Evolutionary conservation across 2,113 vertebrate genomes (phyloP), one percentile per base, ranked within the genome.

Genomic region (Camelus bactrianus): DNA sequence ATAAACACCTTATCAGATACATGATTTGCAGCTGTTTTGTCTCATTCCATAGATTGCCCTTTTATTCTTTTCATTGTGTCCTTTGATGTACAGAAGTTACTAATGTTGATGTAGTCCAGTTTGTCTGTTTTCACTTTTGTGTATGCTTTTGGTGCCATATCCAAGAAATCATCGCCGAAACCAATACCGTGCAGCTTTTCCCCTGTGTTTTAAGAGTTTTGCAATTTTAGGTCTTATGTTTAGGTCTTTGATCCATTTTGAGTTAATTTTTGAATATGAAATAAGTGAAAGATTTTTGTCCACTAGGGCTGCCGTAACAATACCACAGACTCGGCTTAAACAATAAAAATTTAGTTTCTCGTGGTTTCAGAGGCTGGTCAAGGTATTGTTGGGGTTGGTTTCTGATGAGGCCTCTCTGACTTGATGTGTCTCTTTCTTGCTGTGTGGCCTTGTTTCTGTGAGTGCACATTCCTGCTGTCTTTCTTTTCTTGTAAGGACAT

Each of bases 181-280:
- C 17, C 26, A 89, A 0, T 48, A 46, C 69, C 62, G n/a, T 84
- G 70, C 54, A 75, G 20, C 22, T 80, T 79, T 80, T 64, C 20
- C 14, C 3, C 13, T 79, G 9, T 81, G n/a, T 38, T 92, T 35
- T 82, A 46, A 75, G 76, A 35, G 13, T 81, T 73, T 65, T 89
- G 48, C n/a, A 24, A 11, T 65, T 89, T 73, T 81, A 52, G 46
- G n/a, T 32, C n/a, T 73, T 54, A 81, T 4, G 3, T 70, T 92
- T 60, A 70, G 30, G 30, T 80, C 38, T 88, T 92, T 89, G 62
- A 62, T 62, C 52, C 24, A 46, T 42, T 93, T 81, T 86, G 2
- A 60, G 42, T 65, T 94, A 82, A 67, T 89, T 92, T 95, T 87
- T 84, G 17, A 58, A 38, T 72, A 60, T 54, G 48, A 30, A 64